Percentiles rank a stretch among this genome's conserved stretches.
Conservation (phyloP, 2,797 vertebrate species). For the Sardinella longiceps region DNA sequence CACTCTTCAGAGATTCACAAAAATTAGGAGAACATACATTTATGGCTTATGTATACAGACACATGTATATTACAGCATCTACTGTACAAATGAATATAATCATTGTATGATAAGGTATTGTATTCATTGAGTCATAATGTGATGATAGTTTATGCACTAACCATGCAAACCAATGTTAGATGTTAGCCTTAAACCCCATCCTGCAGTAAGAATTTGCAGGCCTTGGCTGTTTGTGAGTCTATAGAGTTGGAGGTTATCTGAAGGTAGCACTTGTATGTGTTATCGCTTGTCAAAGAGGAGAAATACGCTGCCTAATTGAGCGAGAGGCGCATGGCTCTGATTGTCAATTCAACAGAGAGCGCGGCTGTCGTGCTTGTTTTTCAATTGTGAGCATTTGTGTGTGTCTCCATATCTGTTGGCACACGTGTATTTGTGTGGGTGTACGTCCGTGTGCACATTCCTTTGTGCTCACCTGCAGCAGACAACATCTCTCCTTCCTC, state of each 20-base stretch:
- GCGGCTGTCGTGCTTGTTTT: neutral
- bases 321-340: constrained; percentile 13
- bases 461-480: neutral
- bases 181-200: neutral
- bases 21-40: neutral
- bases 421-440: neutral
- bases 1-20: neutral
- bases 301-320: constrained; percentile 11
- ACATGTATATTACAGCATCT: neutral
- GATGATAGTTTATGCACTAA: neutral
- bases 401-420: neutral
- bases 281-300: constrained; percentile 41
- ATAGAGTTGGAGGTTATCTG: constrained; percentile 40
- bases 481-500: neutral
- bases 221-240: constrained; percentile 1
- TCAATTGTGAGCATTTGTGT: neutral
- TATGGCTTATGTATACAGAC: neutral
- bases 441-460: neutral
- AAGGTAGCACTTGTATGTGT: constrained; percentile 40
- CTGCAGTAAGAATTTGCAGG: constrained; percentile 19
- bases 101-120: neutral
- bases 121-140: neutral
- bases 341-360: constrained; percentile 18
- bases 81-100: neutral
- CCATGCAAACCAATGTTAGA: neutral